Evolutionary conservation across 1,140 invertebrate genomes (phyloP), one percentile per base, ranked within the genome.

Genomic region (Lepeophtheirus salmonis): DNA sequence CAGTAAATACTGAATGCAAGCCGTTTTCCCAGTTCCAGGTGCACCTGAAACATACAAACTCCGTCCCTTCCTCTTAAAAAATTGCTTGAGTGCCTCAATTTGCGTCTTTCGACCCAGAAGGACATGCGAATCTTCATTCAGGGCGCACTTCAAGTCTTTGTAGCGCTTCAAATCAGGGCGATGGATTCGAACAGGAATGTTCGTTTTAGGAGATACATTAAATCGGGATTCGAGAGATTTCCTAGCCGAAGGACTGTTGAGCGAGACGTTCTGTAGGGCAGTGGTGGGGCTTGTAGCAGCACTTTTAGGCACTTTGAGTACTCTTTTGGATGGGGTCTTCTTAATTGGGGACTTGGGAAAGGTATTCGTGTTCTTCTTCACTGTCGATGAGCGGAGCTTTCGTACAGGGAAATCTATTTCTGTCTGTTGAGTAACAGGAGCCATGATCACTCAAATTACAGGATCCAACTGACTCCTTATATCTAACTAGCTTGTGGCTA

Each of bases 11-110:
- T 80, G 80, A 16, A 96, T 71, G 64, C 82, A 82, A 1, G 89
- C 89, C 0, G 91, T 95, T 77, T 96, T 96, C 1, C 94, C 94
- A 16, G 92, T 97, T 13, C 94, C 94, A 1, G 90, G 92, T 23
- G 89, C 85, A 10, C 92, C 94, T 54, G 89, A 94, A 24, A 97
- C 80, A 70, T 97, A 97, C 13, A 97, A 67, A 24, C 86, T 87
- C 12, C 82, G 22, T 2, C 20, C 23, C 17, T 12, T 10, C 16
- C 26, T 57, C 2, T 50, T n/a, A 41, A 41, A 41, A n/a, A 41
- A 41, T n/a, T 41, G 6, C n/a, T n/a, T 41, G 30, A 41, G 30
- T 41, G 30, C 30, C 6, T 6, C 30, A 10, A 41, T 6, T n/a
- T 41, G 30, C n/a, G 6, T 41, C 6, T 41, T n/a, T 41, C 30